Base-by-base conservation (phyloP, 2,888 invertebrate species). In the Frankliniella fusca region DNA sequence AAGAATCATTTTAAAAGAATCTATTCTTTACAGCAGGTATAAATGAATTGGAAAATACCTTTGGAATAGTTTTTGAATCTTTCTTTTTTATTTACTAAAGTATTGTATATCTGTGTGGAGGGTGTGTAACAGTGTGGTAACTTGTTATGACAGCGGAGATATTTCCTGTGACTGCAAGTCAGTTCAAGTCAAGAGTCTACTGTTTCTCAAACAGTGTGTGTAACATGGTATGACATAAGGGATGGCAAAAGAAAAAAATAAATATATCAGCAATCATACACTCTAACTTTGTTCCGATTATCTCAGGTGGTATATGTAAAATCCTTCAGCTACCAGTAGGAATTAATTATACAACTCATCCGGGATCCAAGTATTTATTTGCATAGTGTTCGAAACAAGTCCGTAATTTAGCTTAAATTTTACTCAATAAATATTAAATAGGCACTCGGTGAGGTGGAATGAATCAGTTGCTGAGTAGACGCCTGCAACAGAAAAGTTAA, bases 211-310 rank as follows among this genome's bases (percentile, higher is more conserved):
- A 76, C 70, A 76, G 70, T 76, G 70, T 76, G 70, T 76, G 70
- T 76, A 76, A 76, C 70, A 76, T 76, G 70, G 70, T 76, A 76
- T 76, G 70, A 76, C 70, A 76, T 76, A 76, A 76, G 70, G 70
- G 70, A 76, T 76, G 70, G 70, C 70, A 76, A 76, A 76, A 76
- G 70, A 76, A 76, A 76, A 70, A 76, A 76, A 76, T 76, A 76
- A 76, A 76, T 76, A 76, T 76, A 76, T 76, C 70, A 76, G 70
- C 70, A 76, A 76, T 76, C 70, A 76, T 76, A 76, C 70, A 76
- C 70, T 76, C 27, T 27, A 76, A 76, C 27, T 12, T 27, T 76
- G 27, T 10, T 76, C 9, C n/a, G n/a, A n/a, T 61, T 61, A 61
- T 76, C 27, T 9, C 38, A 3, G 5, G 5, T 38, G 2, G 38